Evolutionary conservation across 2,797 vertebrate species (phyloP), one percentile per base, ranked within the genome.

Genomic region (Thaleichthys pacificus): DNA sequence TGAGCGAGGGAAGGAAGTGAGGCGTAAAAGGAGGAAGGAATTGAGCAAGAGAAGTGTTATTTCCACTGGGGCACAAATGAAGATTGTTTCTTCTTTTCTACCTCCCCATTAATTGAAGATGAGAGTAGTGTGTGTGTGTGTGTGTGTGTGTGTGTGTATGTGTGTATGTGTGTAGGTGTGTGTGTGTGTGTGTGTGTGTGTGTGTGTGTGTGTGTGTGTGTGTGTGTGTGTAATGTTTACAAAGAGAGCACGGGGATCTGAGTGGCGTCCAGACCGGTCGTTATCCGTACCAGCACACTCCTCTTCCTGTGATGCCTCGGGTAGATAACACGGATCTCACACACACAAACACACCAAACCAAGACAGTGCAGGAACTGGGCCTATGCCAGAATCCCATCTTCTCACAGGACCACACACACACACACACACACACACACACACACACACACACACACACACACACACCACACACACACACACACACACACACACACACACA

Each of bases 271-370:
- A 61, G 61, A 77, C 71, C 68, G 70, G 66, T 72, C 72, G 74
- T 76, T 76, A 82, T 88, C 80, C 78, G 57, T 26, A 28, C 54
- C 22, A 64, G 58, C 73, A 69, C 76, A 84, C 56, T 30, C 71
- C 81, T 64, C 75, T 75, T 80, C 75, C 77, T 82, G 76, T 70
- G 77, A 75, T 68, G 68, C 77, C 76, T 65, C 14, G 19, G 68
- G 76, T 73, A 61, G 61, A 79, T 78, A 72, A 61, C 67, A 64
- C 76, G 72, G 49, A 61, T 80, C 75, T 12, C 49, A 77, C 3
- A 22, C 73, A 68, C 26, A 76, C 58, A 75, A 56, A 70, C 0
- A 22, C 17, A 21, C 66, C 28, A 49, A 58, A 56, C 42, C 72
- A 81, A 47, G 66, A 12, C 14, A 19, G 32, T 26, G 42, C 58